Evolutionary conservation across 2,113 vertebrate genomes (phyloP).

Genomic region (Microtus oregoni): DNA sequence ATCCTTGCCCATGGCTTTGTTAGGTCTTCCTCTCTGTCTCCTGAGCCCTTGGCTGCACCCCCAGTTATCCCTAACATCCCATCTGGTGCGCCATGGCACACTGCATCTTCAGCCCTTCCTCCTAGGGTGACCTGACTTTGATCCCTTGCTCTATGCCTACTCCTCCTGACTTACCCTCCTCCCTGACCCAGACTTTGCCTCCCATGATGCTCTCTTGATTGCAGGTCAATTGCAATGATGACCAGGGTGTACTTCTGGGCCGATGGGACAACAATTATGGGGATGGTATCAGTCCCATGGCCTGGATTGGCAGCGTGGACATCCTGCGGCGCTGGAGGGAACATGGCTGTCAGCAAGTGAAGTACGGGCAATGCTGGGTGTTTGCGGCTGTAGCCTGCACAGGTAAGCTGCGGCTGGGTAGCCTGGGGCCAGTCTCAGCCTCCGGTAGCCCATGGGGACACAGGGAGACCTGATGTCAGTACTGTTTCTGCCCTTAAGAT

Average conservation of each 20-base stretch:
- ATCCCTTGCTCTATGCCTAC: fast-evolving
- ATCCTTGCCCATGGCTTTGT: not conserved
- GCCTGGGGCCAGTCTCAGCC: no score
- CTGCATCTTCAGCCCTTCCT: not conserved
- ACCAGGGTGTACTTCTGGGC: constrained; percentile 92
- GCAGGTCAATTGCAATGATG: constrained; percentile 96
- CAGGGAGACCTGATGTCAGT: not conserved
- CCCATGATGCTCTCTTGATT: not conserved
- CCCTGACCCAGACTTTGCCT: fast-evolving
- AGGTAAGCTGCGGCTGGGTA: constrained; percentile 84
- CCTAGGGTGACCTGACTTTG: not conserved
- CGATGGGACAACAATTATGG: constrained; percentile 90
- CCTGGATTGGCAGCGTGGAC: constrained; percentile 94
- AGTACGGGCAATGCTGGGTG: constrained; percentile 98
- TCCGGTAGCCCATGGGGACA: not conserved
- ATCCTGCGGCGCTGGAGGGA: constrained; percentile 92
- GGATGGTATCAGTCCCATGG: constrained; percentile 92
- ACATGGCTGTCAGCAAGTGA: constrained; percentile 89
- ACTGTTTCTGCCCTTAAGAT: not conserved
- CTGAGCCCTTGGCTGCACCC: not conserved
- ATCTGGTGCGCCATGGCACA: not conserved
- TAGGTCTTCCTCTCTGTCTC: not conserved
- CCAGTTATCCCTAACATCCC: not conserved
- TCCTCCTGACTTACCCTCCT: not conserved
- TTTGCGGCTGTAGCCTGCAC: constrained; percentile 96